These are phyloP conservation scores for Drosophila cracens DNA, from an alignment of 2,888 invertebrate species.

Conservation along the genomic window DNA sequence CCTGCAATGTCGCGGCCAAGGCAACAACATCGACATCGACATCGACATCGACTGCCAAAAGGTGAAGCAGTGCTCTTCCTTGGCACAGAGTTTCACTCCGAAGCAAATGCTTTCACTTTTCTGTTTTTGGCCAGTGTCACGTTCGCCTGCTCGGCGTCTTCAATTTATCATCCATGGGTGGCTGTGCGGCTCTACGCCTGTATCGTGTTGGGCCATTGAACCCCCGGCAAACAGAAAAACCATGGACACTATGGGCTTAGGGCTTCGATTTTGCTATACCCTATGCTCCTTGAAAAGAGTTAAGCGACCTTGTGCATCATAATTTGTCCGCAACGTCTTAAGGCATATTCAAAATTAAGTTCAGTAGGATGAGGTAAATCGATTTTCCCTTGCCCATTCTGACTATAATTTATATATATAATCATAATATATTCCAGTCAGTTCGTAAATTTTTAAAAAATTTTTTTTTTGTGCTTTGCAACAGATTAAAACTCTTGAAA, in stretches of 20 bases:
- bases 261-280: not conserved
- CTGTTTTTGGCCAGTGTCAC: slow-evolving; percentile 71
- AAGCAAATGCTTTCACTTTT: slow-evolving; percentile 76
- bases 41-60: slow-evolving; percentile 34
- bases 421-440: not conserved
- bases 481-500: slow-evolving; percentile 27
- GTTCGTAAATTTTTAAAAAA: not conserved
- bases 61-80: slow-evolving; percentile 53
- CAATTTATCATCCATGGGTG: slow-evolving; percentile 76
- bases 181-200: slow-evolving; percentile 19
- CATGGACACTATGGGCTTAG: slow-evolving; percentile 1
- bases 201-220: slow-evolving; percentile 62
- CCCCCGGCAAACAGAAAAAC: slow-evolving; percentile 13
- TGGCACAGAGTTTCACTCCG: slow-evolving; percentile 58
- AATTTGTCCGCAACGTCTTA: not conserved
- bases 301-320: not conserved
- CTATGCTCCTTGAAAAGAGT: not conserved
- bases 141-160: slow-evolving; percentile 59
- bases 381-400: not conserved
- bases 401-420: not conserved
- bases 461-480: not conserved
- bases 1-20: slow-evolving; percentile 44
- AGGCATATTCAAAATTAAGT: not conserved
- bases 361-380: not conserved
- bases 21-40: slow-evolving; percentile 11